These are phyloP conservation scores for Pangasius larnaudii DNA, from an alignment of 2,797 vertebrate species.

Conservation along the genomic window DNA sequence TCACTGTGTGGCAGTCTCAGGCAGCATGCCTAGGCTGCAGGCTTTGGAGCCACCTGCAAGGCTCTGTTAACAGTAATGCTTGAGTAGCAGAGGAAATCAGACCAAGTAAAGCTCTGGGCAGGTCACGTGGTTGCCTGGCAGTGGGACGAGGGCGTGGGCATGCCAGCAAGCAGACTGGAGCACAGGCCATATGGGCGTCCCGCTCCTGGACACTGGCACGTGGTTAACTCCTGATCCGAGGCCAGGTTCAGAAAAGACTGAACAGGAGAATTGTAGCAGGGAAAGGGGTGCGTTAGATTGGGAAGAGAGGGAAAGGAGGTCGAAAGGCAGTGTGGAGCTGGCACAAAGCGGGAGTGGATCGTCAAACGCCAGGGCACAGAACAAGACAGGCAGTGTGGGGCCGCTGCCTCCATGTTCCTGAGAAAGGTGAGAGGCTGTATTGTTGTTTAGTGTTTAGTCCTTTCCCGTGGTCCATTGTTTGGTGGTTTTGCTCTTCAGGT, in stretches of 20 bases:
- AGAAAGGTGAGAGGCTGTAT: conserved; percentile 67
- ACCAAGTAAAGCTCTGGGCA: conserved; percentile 62
- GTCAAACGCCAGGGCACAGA: conserved; percentile 25
- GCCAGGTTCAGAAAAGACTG: conserved; percentile 50
- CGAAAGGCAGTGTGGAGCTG: conserved; percentile 17
- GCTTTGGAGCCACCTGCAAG: conserved; percentile 34
- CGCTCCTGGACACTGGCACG: conserved; percentile 58
- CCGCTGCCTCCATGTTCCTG: conserved; percentile 61
- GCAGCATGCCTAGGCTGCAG: conserved; percentile 48
- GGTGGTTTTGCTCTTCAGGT: not conserved
- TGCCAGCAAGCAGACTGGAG: conserved; percentile 58
- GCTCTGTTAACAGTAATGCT: conserved; percentile 42
- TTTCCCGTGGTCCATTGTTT: not conserved
- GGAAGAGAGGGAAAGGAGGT: conserved; percentile 20
- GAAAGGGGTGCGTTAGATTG: conserved; percentile 17
- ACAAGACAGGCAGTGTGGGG: not conserved
- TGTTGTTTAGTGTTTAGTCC: not conserved
- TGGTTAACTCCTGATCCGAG: conserved; percentile 53
- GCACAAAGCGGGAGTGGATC: not conserved
- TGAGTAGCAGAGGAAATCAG: conserved; percentile 55
- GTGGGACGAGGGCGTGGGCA: conserved; percentile 60
- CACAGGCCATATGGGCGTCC: conserved; percentile 64
- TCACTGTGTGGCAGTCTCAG: conserved; percentile 23
- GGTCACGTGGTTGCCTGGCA: conserved; percentile 66
- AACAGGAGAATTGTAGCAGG: conserved; percentile 32